Evolutionary conservation across 2,888 invertebrate species (phyloP), one percentile per base, ranked within the genome.

Genomic region (Lottia scabra): DNA sequence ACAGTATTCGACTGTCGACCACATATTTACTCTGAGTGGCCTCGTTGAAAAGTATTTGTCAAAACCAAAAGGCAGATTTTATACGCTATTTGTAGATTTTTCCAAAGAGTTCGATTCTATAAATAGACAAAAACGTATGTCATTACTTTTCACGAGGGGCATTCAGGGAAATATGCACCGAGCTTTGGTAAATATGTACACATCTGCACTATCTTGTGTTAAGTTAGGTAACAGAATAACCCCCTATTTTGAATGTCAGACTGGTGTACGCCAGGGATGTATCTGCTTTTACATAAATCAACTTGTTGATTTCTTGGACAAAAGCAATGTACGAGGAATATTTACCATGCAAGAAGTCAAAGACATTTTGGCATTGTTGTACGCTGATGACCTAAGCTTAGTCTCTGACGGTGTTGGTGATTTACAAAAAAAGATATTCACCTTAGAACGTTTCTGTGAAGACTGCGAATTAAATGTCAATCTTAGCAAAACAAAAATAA

Each of bases 341-440:
- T 65, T 56, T 26, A 63, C 64, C 8, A 44, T 16, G n/a, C n/a
- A 63, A 3, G 26, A 62, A 2, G 45, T 48, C 10, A 63, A 65
- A 3, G 19, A 68, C 43, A 64, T 72, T 30, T 30, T 64, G 23
- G 48, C 44, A n/a, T 8, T 68, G 16, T 30, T 72, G 13, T 72
- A 27, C 63, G 56, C 68, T 23, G 69, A 69, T 26, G 69, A 69
- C 23, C 27, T 72, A 2, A 66, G 62, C 4, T 68, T 46, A 23
- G 16, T 62, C 27, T 19, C 72, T 16, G 68, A 69, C 15, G 62
- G 26, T 43, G 56, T 19, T 15, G 19, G 63, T 3, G 46, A 56
- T 16, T 45, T 68, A 2, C 68, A 68, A 19, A 26, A 48, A 2
- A 65, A 72, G 19, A 48, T 72, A 19, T 65, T 68, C 23, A 30